A percentile compares a stretch with the other conserved stretches of the same genome.
These are phyloP conservation scores for Lycaena phlaeas DNA, from an alignment of 2,888 invertebrate genomes.

Conservation along the genomic window DNA sequence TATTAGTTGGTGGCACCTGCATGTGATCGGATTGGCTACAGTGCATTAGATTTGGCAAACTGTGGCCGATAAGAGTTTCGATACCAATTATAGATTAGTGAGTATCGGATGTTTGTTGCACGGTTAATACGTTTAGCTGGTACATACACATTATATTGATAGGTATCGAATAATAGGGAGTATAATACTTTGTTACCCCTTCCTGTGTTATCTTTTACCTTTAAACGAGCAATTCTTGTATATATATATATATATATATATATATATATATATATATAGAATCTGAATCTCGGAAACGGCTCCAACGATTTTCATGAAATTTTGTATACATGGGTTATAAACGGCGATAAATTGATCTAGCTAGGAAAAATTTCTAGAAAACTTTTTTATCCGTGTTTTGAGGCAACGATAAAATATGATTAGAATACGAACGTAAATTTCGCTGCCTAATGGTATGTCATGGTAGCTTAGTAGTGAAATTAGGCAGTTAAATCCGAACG, in stretches of 20 bases:
- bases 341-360: too few species aligned
- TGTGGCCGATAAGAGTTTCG: background rate
- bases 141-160: background rate
- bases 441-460: too few species aligned
- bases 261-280: background rate
- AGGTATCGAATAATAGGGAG: background rate
- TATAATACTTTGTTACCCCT: background rate
- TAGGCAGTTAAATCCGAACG: too few species aligned
- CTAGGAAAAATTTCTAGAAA: too few species aligned
- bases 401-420: too few species aligned
- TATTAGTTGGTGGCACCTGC: background rate
- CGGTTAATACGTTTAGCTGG: background rate
- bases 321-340: too few species aligned
- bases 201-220: background rate
- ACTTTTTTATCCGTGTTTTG: too few species aligned
- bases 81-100: constrained; percentile 9
- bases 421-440: too few species aligned
- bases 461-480: too few species aligned
- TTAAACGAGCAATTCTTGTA: background rate
- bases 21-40: background rate
- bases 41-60: constrained; percentile 9
- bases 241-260: background rate
- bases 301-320: too few species aligned
- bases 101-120: background rate
- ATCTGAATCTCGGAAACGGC: background rate